Conservation (phyloP, 2,797 vertebrate species). For the Falco berigora region DNA sequence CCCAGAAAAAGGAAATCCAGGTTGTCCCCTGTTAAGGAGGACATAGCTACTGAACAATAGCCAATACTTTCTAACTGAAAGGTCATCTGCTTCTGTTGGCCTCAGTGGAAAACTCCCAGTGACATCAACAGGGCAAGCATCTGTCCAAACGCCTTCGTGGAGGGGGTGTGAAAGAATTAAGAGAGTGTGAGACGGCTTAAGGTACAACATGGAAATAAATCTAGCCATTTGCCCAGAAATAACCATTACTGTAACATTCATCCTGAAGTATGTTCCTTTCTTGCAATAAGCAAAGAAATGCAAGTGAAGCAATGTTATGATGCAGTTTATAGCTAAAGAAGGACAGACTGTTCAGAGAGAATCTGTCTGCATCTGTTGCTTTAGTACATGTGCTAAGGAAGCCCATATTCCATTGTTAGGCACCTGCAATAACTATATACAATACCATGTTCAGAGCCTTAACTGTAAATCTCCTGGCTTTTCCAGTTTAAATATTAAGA, state of each 20-base stretch:
- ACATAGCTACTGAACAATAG: background rate
- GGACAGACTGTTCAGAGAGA: background rate
- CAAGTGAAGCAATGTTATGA: background rate
- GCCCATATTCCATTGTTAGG: background rate
- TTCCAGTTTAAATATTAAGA: background rate
- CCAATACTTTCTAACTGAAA: background rate
- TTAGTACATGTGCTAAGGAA: background rate
- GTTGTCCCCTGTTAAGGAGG: background rate
- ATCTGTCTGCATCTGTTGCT: background rate
- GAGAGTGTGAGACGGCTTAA: background rate
- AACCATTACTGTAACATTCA: background rate
- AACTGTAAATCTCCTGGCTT: background rate
- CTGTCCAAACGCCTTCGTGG: background rate
- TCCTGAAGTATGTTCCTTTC: background rate
- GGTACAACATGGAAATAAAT: background rate
- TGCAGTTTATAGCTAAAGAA: background rate
- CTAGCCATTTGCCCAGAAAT: background rate
- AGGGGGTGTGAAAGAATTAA: background rate
- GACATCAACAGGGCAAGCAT: background rate
- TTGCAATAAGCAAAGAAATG: background rate
- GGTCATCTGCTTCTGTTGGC: background rate
- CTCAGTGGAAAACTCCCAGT: background rate
- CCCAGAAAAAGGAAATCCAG: background rate
- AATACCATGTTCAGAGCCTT: background rate
- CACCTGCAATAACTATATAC: background rate